A percentile compares a stretch with the other conserved stretches of the same genome.
phyloP scores from a whole-genome alignment of 2,888 invertebrate genomes.

The Leptura quadrifasciata region DNA sequence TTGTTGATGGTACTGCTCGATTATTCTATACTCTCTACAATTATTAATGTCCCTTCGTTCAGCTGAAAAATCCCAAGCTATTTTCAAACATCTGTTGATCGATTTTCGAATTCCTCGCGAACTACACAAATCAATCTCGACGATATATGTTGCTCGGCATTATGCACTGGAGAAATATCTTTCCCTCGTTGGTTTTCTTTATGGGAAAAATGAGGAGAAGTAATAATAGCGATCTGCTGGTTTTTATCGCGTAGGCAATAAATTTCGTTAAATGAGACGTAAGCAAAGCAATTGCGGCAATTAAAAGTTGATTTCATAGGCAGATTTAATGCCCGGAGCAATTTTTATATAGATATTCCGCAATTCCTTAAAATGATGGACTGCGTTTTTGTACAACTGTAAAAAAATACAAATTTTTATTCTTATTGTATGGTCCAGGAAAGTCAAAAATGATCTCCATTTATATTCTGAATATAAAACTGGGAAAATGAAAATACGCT shows the following conservation, averaged over 20 bases:
- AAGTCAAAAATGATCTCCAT: too few relatives aligned
- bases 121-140: slow-evolving; percentile 59
- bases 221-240: not conserved
- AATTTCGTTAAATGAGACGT: not conserved
- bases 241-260: slow-evolving; percentile 1
- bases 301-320: not conserved
- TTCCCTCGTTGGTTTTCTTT: not conserved
- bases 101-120: slow-evolving; percentile 63
- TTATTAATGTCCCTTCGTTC: slow-evolving; percentile 59
- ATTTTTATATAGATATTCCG: too few relatives aligned
- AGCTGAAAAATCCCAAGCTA: slow-evolving; percentile 59
- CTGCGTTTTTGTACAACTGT: too few relatives aligned
- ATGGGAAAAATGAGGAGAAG: slow-evolving; percentile 6
- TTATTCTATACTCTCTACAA: slow-evolving; percentile 60
- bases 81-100: slow-evolving; percentile 63
- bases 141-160: slow-evolving; percentile 1
- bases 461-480: too few relatives aligned
- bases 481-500: too few relatives aligned
- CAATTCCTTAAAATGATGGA: too few relatives aligned
- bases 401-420: too few relatives aligned
- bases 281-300: not conserved
- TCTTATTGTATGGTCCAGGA: too few relatives aligned
- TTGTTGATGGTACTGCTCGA: slow-evolving; percentile 68
- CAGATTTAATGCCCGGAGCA: not conserved
- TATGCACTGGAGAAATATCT: slow-evolving; percentile 11